These are phyloP conservation scores for Champsocephalus gunnari DNA, from an alignment of 2,797 vertebrate species.

Conservation along the genomic window DNA sequence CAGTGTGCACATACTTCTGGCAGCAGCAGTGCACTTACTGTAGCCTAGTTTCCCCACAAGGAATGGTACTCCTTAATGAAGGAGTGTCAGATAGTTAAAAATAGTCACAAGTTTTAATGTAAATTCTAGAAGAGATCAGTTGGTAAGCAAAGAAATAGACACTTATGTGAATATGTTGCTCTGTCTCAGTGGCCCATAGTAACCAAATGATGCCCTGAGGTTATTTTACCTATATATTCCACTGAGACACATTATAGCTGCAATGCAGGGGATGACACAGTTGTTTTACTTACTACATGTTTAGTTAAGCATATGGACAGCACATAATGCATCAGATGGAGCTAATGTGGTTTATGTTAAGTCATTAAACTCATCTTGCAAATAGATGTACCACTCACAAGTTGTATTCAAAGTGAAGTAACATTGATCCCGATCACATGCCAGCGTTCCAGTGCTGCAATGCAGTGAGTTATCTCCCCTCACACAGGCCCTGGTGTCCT, in stretches of 20 bases:
- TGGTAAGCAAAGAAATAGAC: background rate
- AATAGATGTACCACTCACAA: background rate
- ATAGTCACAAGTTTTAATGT: constrained; percentile 14
- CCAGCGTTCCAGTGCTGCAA: constrained; percentile 77
- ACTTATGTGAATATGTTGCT: constrained; percentile 4
- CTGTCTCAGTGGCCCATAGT: background rate
- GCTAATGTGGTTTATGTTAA: constrained; percentile 18
- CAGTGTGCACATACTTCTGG: constrained; percentile 27
- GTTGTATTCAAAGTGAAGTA: constrained; percentile 41
- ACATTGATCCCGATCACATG: constrained; percentile 48
- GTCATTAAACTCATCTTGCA: background rate
- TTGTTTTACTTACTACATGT: constrained; percentile 46
- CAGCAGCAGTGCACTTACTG: constrained; percentile 22
- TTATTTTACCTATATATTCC: constrained; percentile 31
- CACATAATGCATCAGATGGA: constrained; percentile 7
- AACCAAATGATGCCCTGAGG: constrained; percentile 7
- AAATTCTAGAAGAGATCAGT: background rate
- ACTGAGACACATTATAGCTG: constrained; percentile 51
- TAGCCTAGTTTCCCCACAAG: constrained; percentile 13
- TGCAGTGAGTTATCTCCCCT: constrained; percentile 78
- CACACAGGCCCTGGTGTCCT: constrained; percentile 33
- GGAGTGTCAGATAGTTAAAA: background rate
- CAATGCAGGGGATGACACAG: constrained; percentile 67
- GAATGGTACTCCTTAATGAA: background rate
- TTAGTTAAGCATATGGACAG: constrained; percentile 33